Evolutionary conservation across 2,888 invertebrate genomes (phyloP), one percentile per base, ranked within the genome.

Genomic region (Leptinotarsa tumamoca): DNA sequence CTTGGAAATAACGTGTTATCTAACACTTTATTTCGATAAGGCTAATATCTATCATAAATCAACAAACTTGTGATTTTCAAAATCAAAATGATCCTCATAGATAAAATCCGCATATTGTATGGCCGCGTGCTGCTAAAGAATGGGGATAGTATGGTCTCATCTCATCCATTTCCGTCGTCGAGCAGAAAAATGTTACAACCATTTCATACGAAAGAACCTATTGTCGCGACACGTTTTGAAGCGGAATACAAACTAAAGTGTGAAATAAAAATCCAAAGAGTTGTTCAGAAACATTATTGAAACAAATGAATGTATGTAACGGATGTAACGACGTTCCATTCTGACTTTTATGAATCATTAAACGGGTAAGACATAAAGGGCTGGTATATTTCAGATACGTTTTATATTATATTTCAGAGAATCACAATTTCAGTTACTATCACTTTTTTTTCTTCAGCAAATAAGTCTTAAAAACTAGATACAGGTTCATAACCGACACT

Each of bases 341-440:
- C 52, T 54, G 17, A 18, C 52, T 54, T 54, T 54, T 54, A 54
- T 54, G 52, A 54, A 54, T 54, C 52, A 54, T 54, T 15, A 54
- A 54, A n/a, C 7, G 18, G n/a, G 7, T 7, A n/a, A n/a, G n/a
- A 7, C 17, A 54, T 18, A 54, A 54, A 54, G 52, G 17, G 52
- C 52, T 54, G 2, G 7, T 5, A 54, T 7, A 17, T 54, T 17
- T 17, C 17, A 52, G 52, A 52, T n/a, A n/a, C n/a, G 52, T 52
- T n/a, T 52, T n/a, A 17, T 52, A 52, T 17, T 7, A 52, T 52
- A 52, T 52, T 52, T 54, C 52, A 17, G n/a, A 17, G 52, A 54
- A 54, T 54, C 18, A 2, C 52, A 17, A 54, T n/a, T n/a, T 18
- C 7, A 54, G 10, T 18, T n/a, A 54, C 3, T 17, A 17, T 17